Evolutionary conservation across 2,797 vertebrate species (phyloP), one percentile per base, ranked within the genome.

Genomic region (Cynodonichthys magdalenae): DNA sequence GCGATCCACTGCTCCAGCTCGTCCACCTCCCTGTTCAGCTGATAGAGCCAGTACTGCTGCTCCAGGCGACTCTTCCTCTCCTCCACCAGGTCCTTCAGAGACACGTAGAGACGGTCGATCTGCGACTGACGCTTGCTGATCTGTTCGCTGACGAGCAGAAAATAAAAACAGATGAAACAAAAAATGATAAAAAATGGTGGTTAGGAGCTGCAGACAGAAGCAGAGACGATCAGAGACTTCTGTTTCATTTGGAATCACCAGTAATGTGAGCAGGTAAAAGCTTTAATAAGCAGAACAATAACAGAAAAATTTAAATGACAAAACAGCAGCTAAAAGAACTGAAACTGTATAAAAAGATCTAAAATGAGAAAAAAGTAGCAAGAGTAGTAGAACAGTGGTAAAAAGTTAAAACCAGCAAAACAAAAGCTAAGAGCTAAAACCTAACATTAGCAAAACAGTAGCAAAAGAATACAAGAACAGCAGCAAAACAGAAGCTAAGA

Each of bases 1-100:
- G 96, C 96, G 0, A 99, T 98, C 97, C 97, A 99, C 64, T 98
- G 96, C 88, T 99, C 96, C 64, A 99, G 91, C 77, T 97, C 97
- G 0, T 96, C 96, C 91, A 98, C 96, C 90, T 98, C 96, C 0
- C 95, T 91, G 90, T 94, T 96, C 46, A 99, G 94, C 92, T 98
- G 96, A 88, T 93, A 96, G 24, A 98, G 95, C 97, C 96, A 98
- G 80, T 98, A 98, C 79, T 98, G 96, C 88, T 99, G 96, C 87
- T 99, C 97, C 86, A 99, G 86, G 2, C 92, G 84, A 55, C 91
- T 95, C 87, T 97, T 95, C 60, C 94, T 90, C 52, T 98, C 96
- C 77, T 98, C 96, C 31, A 95, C 95, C 90, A 99, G 93, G 76
- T 98, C 97, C 93, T 97, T 98, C 91, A 99, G 95, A 0, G 95